Base-by-base conservation (phyloP, 2,888 invertebrate species). In the Elegia similella region DNA sequence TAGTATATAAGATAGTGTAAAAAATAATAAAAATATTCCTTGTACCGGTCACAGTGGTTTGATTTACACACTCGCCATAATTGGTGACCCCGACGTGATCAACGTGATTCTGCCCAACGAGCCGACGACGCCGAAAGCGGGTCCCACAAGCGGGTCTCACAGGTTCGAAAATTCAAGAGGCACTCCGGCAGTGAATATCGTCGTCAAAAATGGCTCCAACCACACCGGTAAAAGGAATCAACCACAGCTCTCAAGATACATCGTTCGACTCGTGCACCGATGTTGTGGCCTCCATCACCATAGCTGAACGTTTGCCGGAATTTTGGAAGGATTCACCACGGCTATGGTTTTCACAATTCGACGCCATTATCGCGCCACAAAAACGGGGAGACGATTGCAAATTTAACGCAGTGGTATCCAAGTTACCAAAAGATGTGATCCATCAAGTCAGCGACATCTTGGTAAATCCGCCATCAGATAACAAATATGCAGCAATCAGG, bases 191-290 rank as follows among this genome's bases (percentile, higher is more conserved):
- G 5, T 2, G 23, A 23, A 23, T 23, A 23, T n/a, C n/a, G n/a
- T n/a, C n/a, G n/a, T n/a, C n/a, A n/a, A n/a, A 23, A 23, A 23
- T 23, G 23, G 23, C 23, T 23, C 5, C 23, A 23, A 23, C 23
- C 5, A 23, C 23, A 23, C 23, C 5, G 23, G 23, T 23, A 23
- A 23, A 23, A 2, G 23, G 23, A 23, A 23, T 23, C 23, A 23
- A 23, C 23, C 23, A 23, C 23, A 7, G n/a, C 13, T 30, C 15
- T 30, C n/a, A n/a, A 13, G 48, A 48, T 6, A n/a, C 48, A 46
- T 23, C 46, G 7, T 46, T 48, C 29, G 52, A 52, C 52, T 52
- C 52, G 12, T 52, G 16, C 30, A 34, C 34, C 32, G 38, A 52
- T 15, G 15, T 50, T 2, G 32, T 52, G 13, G 38, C 52, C 8